Evolutionary conservation across 1,140 invertebrate genomes (phyloP).

Genomic region (Dreissena polymorpha): DNA sequence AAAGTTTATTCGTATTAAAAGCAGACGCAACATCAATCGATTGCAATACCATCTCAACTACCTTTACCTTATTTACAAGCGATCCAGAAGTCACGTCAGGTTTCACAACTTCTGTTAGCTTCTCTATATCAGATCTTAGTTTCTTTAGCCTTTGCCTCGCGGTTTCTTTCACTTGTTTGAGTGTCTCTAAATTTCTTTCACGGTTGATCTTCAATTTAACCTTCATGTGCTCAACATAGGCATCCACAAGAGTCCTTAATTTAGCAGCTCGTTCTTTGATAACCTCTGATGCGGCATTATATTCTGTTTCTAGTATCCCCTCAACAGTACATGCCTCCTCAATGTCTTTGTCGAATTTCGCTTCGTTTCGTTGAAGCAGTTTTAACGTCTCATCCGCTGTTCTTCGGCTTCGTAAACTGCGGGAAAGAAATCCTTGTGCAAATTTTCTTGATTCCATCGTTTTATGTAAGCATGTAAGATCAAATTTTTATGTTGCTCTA

Average conservation of each 20-base stretch:
- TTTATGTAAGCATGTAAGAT: too few relatives aligned
- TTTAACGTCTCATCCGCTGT: too few relatives aligned
- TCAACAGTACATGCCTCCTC: background rate
- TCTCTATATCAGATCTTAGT: conserved; percentile 4
- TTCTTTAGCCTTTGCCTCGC: background rate
- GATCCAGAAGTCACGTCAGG: background rate
- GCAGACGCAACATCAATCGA: background rate
- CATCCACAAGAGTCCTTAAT: conserved; percentile 3
- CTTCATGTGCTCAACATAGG: background rate
- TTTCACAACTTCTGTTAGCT: background rate
- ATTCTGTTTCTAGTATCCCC: background rate
- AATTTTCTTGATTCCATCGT: too few relatives aligned
- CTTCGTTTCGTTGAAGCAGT: too few relatives aligned
- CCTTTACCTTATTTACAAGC: conserved; percentile 26
- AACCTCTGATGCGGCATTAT: background rate
- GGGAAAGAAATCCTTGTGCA: too few relatives aligned
- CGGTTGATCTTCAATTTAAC: background rate
- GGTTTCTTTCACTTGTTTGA: background rate
- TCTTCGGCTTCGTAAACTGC: too few relatives aligned
- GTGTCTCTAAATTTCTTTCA: conserved; percentile 1
- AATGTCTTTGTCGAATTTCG: conserved; percentile 70
- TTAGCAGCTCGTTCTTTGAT: conserved; percentile 8
- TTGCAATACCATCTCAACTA: conserved; percentile 21
- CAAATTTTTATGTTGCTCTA: too few relatives aligned
- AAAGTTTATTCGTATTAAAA: too few relatives aligned